A percentile compares a stretch with the other conserved stretches of the same genome.
Evolutionary conservation across 2,888 invertebrate genomes (phyloP).

Genomic region (Thecocarcelia acutangulata): DNA sequence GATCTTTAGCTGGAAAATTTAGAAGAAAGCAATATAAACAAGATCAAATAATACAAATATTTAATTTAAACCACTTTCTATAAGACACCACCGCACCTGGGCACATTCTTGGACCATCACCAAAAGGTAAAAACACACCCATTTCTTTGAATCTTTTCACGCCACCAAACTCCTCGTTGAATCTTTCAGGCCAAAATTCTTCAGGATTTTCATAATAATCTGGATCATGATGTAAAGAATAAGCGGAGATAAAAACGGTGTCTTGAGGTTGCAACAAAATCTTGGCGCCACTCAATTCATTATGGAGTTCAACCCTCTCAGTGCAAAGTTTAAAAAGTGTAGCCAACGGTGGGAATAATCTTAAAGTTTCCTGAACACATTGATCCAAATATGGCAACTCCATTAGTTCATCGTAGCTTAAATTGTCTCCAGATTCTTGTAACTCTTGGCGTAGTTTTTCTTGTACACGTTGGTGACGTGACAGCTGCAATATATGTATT

Average conservation of each 20-base stretch:
- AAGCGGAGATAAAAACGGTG: constrained; percentile 77
- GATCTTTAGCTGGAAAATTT: no score
- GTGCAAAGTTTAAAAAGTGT: constrained; percentile 73
- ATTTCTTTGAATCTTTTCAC: constrained; percentile 72
- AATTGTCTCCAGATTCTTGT: constrained; percentile 42
- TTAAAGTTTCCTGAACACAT: constrained; percentile 74
- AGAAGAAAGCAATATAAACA: no score
- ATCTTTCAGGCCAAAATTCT: constrained; percentile 75
- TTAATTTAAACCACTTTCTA: no score
- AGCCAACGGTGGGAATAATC: constrained; percentile 73
- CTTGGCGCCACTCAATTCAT: constrained; percentile 62
- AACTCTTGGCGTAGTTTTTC: constrained; percentile 74
- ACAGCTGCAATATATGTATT: constrained; percentile 67
- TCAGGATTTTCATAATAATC: constrained; percentile 73
- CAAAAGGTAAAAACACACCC: constrained; percentile 76
- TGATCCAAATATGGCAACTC: constrained; percentile 75
- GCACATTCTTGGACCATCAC: constrained; percentile 76
- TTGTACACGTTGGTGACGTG: constrained; percentile 72
- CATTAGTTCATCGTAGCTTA: constrained; percentile 72
- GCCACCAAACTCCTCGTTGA: constrained; percentile 73
- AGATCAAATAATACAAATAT: no score
- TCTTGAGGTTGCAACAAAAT: constrained; percentile 74
- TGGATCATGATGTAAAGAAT: constrained; percentile 75
- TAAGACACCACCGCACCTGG: constrained; percentile 69
- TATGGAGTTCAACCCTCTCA: constrained; percentile 63